phyloP scores from a whole-genome alignment of 2,888 invertebrate genomes.

The Drepanosiphum platanoidis region DNA sequence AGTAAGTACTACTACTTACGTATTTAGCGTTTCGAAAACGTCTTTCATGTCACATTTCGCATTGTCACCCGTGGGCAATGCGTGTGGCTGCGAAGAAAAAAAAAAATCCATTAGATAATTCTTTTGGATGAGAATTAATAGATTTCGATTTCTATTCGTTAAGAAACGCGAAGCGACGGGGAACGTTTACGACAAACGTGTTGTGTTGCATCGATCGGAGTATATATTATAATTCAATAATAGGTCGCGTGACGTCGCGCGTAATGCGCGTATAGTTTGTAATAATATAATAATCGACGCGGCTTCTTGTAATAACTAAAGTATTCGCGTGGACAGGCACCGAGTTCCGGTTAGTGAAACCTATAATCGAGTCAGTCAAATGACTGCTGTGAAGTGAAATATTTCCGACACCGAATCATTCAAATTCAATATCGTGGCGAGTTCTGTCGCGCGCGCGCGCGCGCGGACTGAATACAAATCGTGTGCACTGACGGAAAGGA shows the following conservation, averaged over 20 bases:
- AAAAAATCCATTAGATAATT: background rate
- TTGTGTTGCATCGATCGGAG: background rate
- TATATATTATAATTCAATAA: slow-evolving; percentile 7
- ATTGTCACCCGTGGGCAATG: background rate
- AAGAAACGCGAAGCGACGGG: background rate
- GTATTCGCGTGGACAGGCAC: background rate
- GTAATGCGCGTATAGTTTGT: background rate
- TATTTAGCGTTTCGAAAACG: background rate
- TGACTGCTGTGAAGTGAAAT: background rate
- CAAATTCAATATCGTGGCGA: background rate
- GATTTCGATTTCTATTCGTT: slow-evolving; percentile 5
- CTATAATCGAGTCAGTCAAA: background rate
- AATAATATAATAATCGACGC: background rate
- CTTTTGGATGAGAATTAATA: background rate
- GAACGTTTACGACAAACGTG: background rate
- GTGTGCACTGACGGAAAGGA: no score
- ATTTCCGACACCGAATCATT: background rate
- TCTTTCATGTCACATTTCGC: background rate
- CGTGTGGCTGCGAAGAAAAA: background rate
- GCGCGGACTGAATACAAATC: background rate
- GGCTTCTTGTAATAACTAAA: background rate
- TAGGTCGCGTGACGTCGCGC: background rate
- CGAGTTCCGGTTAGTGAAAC: background rate
- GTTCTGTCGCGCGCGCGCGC: background rate
- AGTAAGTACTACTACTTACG: background rate